These are phyloP conservation scores for Odocoileus virginianus DNA, from an alignment of 2,113 vertebrate species.

Conservation along the genomic window DNA sequence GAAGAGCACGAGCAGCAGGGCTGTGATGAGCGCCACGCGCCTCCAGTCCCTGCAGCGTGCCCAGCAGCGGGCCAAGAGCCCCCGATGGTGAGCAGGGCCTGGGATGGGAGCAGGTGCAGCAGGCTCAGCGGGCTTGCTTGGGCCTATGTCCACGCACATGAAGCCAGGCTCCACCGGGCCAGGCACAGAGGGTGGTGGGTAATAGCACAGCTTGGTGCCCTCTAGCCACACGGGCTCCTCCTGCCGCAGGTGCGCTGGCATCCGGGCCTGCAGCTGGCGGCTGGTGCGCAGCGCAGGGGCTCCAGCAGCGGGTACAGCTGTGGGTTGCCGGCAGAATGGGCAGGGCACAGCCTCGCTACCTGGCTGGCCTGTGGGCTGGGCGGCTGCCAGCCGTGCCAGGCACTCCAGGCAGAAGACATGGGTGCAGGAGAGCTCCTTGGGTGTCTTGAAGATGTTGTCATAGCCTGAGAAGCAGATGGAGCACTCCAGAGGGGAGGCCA, in stretches of 20 bases:
- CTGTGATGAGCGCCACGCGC: conserved; percentile 83
- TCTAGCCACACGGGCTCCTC: conserved; percentile 92
- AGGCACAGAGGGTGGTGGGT: conserved; percentile 14
- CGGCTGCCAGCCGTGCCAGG: conserved; percentile 88
- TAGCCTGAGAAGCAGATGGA: conserved; percentile 96
- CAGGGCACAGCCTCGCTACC: conserved; percentile 85
- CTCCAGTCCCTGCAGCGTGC: conserved; percentile 87
- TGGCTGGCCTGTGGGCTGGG: conserved; percentile 74
- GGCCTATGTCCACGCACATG: conserved; percentile 90
- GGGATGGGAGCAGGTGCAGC: rapidly evolving
- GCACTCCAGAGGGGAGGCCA: conserved; percentile 85
- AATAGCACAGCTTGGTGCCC: conserved; percentile 91
- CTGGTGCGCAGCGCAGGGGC: conserved; percentile 89
- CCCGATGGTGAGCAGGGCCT: rapidly evolving
- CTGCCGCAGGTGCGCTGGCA: conserved; percentile 86
- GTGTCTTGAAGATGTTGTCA: conserved; percentile 95
- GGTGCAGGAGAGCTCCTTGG: conserved; percentile 91
- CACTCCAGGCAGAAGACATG: conserved; percentile 97
- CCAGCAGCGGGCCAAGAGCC: conserved; percentile 69
- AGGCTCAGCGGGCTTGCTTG: conserved; percentile 73
- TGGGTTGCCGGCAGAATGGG: conserved; percentile 92
- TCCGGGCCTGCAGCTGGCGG: conserved; percentile 86
- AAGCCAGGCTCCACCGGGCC: conserved; percentile 72
- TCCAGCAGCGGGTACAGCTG: conserved; percentile 84
- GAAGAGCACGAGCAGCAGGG: conserved; percentile 84